Percentiles rank a stretch among this genome's conserved stretches.
These are phyloP conservation scores for Globodera rostochiensis DNA, from an alignment of 1,140 invertebrate genomes.

Conservation along the genomic window DNA sequence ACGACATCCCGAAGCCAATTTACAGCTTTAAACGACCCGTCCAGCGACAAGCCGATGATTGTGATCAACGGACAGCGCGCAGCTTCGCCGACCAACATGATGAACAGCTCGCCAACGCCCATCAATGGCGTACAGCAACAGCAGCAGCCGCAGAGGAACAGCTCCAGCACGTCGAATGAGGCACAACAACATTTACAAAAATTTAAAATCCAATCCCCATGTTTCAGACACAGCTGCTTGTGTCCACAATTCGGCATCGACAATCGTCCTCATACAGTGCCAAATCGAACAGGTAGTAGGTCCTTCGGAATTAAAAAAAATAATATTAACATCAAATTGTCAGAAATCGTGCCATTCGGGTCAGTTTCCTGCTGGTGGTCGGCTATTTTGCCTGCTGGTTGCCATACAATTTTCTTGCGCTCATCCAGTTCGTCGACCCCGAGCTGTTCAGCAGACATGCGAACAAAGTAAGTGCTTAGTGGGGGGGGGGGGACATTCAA, in stretches of 20 bases:
- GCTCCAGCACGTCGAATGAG: conserved; percentile 39
- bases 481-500: no score
- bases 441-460: conserved; percentile 58
- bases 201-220: not conserved
- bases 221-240: conserved; percentile 13
- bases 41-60: conserved; percentile 50
- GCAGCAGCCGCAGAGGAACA: conserved; percentile 27
- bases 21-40: not conserved
- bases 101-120: not conserved
- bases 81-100: not conserved
- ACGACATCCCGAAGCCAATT: not conserved
- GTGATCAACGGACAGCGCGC: conserved; percentile 51
- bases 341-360: conserved; percentile 61
- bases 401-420: conserved; percentile 57
- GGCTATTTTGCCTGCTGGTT: conserved; percentile 65
- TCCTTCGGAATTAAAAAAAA: not conserved
- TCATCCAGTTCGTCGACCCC: conserved; percentile 62
- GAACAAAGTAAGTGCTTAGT: conserved; percentile 44
- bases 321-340: conserved; percentile 23
- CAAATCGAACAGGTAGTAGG: conserved; percentile 46
- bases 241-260: conserved; percentile 46
- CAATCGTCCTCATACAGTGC: conserved; percentile 55
- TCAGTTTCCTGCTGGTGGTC: conserved; percentile 58
- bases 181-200: not conserved
- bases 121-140: not conserved